Conservation (phyloP, 2,888 invertebrate species). For the Empis stercorea region DNA sequence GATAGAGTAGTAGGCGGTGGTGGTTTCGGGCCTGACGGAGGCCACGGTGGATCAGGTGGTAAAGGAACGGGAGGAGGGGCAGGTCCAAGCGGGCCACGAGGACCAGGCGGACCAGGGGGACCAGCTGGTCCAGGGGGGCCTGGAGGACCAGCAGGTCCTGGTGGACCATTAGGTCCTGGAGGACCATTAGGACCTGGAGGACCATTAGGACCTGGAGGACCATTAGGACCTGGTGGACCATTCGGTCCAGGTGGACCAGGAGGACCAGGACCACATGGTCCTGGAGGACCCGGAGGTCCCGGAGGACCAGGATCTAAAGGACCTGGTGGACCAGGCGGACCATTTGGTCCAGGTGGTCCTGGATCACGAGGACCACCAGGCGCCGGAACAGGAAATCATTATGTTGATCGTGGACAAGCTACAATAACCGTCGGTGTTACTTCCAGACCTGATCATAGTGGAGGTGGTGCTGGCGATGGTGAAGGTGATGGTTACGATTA, state of each 20-base stretch:
- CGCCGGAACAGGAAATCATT: background rate
- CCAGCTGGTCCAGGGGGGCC: conserved; percentile 7
- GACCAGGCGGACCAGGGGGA: conserved; percentile 4
- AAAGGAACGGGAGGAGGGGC: background rate
- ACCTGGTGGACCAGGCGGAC: background rate
- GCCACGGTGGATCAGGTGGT: background rate
- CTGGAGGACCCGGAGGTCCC: conserved; percentile 7
- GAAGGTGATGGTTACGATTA: background rate
- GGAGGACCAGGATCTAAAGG: conserved; percentile 5
- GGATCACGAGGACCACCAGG: conserved; percentile 7
- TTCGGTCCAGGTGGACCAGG: conserved; percentile 8
- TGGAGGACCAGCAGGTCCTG: conserved; percentile 1
- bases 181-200: conserved; percentile 9
- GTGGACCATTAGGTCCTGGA: conserved; percentile 6
- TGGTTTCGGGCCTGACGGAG: conserved; percentile 4
- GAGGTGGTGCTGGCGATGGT: too few species aligned
- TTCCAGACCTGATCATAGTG: too few species aligned
- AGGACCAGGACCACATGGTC: conserved; percentile 11
- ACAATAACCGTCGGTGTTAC: too few species aligned
- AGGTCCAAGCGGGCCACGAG: background rate
- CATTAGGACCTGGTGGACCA: conserved; percentile 12
- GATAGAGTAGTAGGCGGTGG: background rate
- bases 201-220: conserved; percentile 13
- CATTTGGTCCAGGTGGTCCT: conserved; percentile 1
- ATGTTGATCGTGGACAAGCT: too few species aligned